These are phyloP conservation scores for Naso thynnoides DNA, from an alignment of 2,797 vertebrate species.

Conservation along the genomic window DNA sequence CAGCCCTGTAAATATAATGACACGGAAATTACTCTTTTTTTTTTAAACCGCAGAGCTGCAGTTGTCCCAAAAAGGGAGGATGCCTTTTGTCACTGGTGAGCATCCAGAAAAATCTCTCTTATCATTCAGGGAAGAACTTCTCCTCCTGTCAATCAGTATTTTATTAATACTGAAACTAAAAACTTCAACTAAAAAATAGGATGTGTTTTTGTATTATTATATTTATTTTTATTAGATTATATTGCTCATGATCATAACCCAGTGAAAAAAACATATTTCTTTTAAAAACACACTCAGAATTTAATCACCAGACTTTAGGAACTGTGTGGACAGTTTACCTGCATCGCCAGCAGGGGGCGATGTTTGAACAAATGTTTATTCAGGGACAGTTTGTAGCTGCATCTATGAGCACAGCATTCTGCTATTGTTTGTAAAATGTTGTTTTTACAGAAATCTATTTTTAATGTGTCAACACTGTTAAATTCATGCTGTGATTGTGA, in stretches of 20 bases:
- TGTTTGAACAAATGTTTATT: slow-evolving; percentile 18
- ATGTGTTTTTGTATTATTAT: not conserved
- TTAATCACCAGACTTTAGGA: too few relatives aligned
- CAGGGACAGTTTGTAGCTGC: not conserved
- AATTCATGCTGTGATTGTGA: slow-evolving; percentile 20
- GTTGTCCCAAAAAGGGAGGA: slow-evolving; percentile 12
- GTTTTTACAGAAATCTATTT: not conserved
- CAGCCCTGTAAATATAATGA: too few relatives aligned
- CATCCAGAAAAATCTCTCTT: not conserved
- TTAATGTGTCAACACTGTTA: not conserved
- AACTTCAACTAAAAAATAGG: not conserved
- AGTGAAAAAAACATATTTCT: not conserved
- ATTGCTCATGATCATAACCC: not conserved
- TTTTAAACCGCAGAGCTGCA: not conserved
- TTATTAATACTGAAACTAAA: not conserved
- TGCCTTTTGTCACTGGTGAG: not conserved
- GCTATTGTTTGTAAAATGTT: not conserved
- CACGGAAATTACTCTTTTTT: not conserved
- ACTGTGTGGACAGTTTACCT: not conserved
- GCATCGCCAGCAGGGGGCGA: slow-evolving; percentile 54
- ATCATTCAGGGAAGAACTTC: not conserved
- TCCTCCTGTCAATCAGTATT: not conserved
- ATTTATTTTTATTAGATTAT: not conserved
- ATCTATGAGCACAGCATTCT: not conserved
- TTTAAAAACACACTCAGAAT: not conserved